phyloP scores from a whole-genome alignment of 2,113 vertebrate species.

The Sceloporus tristichus region DNA sequence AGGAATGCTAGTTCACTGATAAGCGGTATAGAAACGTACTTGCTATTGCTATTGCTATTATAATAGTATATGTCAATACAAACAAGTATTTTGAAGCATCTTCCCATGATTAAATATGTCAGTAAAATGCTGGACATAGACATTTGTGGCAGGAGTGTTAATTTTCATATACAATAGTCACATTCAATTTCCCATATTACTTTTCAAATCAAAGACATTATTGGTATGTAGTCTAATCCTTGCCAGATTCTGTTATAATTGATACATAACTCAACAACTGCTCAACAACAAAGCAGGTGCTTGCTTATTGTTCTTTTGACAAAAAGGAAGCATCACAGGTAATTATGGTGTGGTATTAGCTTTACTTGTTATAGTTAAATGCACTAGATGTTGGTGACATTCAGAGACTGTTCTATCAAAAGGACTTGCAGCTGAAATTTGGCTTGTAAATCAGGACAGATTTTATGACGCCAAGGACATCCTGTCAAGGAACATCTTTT shows the following conservation, averaged over 20 bases:
- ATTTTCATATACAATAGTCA: neutral
- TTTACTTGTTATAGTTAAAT: conserved; percentile 13
- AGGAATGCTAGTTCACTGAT: too few species aligned
- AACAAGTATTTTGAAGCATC: neutral
- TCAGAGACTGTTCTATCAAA: conserved; percentile 21
- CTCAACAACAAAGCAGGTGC: conserved; percentile 11
- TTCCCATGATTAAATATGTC: neutral
- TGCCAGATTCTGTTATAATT: conserved; percentile 10
- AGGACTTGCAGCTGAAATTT: conserved; percentile 25
- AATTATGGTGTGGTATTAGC: neutral
- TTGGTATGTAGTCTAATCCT: conserved; percentile 16
- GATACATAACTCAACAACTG: neutral
- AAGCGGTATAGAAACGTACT: too few species aligned
- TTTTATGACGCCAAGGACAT: conserved; percentile 31
- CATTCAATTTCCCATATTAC: rapidly evolving
- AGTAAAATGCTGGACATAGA: conserved; percentile 10
- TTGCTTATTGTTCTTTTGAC: conserved; percentile 21
- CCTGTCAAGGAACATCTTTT: conserved; percentile 24
- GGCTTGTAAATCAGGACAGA: conserved; percentile 29
- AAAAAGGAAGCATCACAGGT: conserved; percentile 23
- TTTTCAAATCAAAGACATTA: conserved; percentile 8
- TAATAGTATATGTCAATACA: neutral
- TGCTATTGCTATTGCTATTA: too few species aligned
- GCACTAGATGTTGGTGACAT: neutral
- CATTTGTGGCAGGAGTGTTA: neutral